Conservation (phyloP, 2,113 vertebrate species). For the Promerops cafer region DNA sequence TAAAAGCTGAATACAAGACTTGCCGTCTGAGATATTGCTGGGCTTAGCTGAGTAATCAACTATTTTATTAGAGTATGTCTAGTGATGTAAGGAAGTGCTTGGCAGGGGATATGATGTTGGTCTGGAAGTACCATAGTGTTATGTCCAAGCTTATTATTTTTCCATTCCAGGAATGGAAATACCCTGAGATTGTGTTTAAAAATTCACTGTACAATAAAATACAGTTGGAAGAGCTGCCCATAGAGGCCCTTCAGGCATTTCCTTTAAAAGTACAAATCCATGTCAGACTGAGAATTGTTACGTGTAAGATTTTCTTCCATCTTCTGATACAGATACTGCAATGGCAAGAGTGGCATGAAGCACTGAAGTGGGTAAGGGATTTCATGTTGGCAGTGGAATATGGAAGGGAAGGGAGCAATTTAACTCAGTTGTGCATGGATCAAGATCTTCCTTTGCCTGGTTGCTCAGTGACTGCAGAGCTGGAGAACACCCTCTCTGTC, state of each 20-base stretch:
- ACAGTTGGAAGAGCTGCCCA: background rate
- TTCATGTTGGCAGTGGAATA: background rate
- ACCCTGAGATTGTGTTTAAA: background rate
- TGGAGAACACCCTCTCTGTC: background rate
- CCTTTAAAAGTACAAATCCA: background rate
- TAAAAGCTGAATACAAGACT: background rate
- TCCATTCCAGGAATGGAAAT: background rate
- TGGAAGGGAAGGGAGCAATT: background rate
- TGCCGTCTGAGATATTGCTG: background rate
- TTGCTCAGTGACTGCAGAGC: background rate
- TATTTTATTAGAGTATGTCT: background rate
- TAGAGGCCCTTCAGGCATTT: background rate
- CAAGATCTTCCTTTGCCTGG: background rate
- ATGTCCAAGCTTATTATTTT: background rate
- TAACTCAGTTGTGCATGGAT: background rate
- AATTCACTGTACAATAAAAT: background rate
- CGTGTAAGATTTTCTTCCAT: background rate
- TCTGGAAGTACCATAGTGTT: background rate
- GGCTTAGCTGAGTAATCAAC: background rate
- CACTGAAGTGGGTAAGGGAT: background rate
- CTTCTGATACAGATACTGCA: background rate
- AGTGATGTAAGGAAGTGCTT: background rate
- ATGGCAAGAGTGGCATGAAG: background rate
- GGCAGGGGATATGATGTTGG: background rate
- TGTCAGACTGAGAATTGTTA: background rate